Base-by-base conservation (phyloP, 2,888 invertebrate species). In the Erebia palarica region DNA sequence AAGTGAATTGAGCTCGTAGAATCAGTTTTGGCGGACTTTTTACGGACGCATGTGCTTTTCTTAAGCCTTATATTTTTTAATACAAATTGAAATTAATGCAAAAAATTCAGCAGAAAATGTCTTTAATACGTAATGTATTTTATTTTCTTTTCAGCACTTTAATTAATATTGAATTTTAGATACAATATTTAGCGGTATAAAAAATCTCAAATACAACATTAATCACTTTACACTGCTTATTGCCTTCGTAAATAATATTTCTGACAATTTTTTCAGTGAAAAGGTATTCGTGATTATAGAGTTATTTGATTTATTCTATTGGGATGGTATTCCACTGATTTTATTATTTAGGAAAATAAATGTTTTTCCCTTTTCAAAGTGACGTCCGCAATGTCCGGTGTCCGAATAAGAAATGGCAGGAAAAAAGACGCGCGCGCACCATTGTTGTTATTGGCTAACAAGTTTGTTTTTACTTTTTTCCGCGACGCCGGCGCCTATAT, bases 401-500 rank as follows among this genome's bases (percentile, higher is more conserved):
- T 80, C 86, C 84, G 82, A 87, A 87, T 88, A 87, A 88, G 90
- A 90, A 92, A 91, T 92, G 91, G 76, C 78, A 77, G 79, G 84
- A 86, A 90, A 90, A 89, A 89, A 87, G 84, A 78, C 82, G 84
- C 85, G 82, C 81, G 82, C 83, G 84, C 84, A 78, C 78, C 75
- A 75, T 82, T 81, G 87, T 86, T 88, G 86, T 89, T 89, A 87
- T 88, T 88, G 89, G 88, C 87, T 88, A 85, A 86, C 85, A 83
- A 82, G 83, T 90, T 63, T 63, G 87, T 88, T 92, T 92, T 91
- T 90, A 88, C 89, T 91, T 91, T 92, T 92, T 92, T 91, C 86
- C 87, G 85, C 79, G 77, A 78, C 82, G 82, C 84, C 84, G 86
- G 87, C 88, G 90, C 87, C 83, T 84, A 76, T 82, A 84, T 85